Base-by-base conservation (phyloP, 2,888 invertebrate species). In the Ctena decussata region DNA sequence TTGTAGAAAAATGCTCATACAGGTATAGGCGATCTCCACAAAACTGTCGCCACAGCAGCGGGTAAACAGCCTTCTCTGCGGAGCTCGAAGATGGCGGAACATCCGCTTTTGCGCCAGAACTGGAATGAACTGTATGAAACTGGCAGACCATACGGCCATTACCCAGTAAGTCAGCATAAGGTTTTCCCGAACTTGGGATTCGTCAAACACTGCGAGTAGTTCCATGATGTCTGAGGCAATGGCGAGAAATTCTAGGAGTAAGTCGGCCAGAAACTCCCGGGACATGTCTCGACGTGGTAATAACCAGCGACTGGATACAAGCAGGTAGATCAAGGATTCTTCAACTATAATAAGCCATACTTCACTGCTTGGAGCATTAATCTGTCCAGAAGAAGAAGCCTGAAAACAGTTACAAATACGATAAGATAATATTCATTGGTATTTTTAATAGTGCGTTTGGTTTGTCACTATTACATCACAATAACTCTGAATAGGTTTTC, bases 231-330 rank as follows among this genome's bases (percentile, higher is more conserved):
- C 93, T 5, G 93, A 93, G 0, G 95, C 95, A 80, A 95, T 94
- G n/a, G 94, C 95, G 30, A 95, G 91, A 88, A 95, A 95, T 80
- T 95, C 94, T 35, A 95, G 90, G 41, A 95, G 91, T 12, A 95
- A 91, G 82, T 96, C 90, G 27, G 92, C 89, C 21, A 92, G 87
- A 92, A 77, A 95, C 91, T 94, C 93, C 8, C 95, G 90, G 6
- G 94, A 92, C 41, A 95, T 92, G 39, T 85, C 77, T 21, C 92
- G 88, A 41, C 90, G 86, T 35, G 91, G 92, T 35, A 89, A 57
- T 44, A 86, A 46, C 90, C 90, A 91, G 15, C 91, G 86, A 60
- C 89, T 82, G 71, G 90, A 85, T 30, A 90, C 88, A 41, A 91
- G 85, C 53, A 86, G 79, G 74, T 89, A 89, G 21, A 91, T 84